These are phyloP conservation scores for Lacanobia oleracea DNA, from an alignment of 2,888 invertebrate species.

Conservation along the genomic window DNA sequence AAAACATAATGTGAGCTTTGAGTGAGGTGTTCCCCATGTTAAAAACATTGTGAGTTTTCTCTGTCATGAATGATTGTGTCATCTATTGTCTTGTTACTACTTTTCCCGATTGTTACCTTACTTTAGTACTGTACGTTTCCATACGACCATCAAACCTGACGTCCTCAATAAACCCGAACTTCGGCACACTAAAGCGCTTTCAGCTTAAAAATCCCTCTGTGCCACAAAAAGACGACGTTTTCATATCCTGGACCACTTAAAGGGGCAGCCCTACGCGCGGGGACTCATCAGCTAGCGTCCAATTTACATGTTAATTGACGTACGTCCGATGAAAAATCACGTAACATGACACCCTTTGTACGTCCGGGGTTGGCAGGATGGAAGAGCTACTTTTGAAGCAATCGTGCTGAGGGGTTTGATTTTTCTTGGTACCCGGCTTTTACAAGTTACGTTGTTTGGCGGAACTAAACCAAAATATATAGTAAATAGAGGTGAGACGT, in stretches of 20 bases:
- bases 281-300: slow-evolving; percentile 67
- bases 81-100: background rate
- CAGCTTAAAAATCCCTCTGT: slow-evolving; percentile 25
- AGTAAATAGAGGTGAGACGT: no score
- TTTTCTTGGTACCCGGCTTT: background rate
- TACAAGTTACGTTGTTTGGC: background rate
- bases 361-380: slow-evolving; percentile 7
- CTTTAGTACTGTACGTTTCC: background rate
- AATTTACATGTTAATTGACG: slow-evolving; percentile 87
- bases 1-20: background rate
- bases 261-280: slow-evolving; percentile 51
- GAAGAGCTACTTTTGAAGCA: slow-evolving; percentile 10
- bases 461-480: no score
- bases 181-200: slow-evolving; percentile 7
- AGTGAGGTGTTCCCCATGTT: background rate
- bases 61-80: background rate
- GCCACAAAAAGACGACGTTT: slow-evolving; percentile 3
- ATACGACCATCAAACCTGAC: background rate
- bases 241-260: slow-evolving; percentile 4
- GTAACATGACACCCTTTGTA: slow-evolving; percentile 67
- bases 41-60: background rate
- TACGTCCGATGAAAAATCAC: slow-evolving; percentile 78
- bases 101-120: background rate
- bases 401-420: background rate
- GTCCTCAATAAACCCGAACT: background rate